A percentile compares a stretch with the other conserved stretches of the same genome.
These are phyloP conservation scores for Drosophila diplacantha DNA, from an alignment of 2,888 invertebrate species.

Conservation along the genomic window DNA sequence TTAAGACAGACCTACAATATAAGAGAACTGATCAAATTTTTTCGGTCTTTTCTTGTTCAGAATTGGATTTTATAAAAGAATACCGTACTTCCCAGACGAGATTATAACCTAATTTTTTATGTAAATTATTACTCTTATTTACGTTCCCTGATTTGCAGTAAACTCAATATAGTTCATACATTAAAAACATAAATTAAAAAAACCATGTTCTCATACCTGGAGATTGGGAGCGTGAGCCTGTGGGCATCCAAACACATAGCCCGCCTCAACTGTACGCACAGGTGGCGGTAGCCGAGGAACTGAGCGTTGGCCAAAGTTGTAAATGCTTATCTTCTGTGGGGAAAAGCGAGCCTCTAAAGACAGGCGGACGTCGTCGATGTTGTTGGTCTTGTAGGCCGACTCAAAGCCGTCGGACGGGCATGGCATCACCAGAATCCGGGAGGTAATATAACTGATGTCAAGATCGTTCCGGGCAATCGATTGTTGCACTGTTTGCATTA, in stretches of 20 bases:
- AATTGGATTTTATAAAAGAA: too few species aligned
- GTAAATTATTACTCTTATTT: too few species aligned
- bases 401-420: conserved; percentile 96
- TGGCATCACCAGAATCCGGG: conserved; percentile 94
- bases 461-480: conserved; percentile 91
- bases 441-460: conserved; percentile 95
- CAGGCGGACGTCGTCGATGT: conserved; percentile 92
- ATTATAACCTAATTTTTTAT: too few species aligned
- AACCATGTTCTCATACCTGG: conserved; percentile 76
- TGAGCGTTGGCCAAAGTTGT: conserved; percentile 83
- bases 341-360: conserved; percentile 88
- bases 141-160: too few species aligned
- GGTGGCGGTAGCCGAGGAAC: conserved; percentile 79
- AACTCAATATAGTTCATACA: too few species aligned
- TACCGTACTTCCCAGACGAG: too few species aligned
- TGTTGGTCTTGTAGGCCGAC: conserved; percentile 93
- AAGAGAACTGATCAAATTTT: background rate
- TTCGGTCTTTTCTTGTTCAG: background rate
- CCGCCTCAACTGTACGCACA: conserved; percentile 82
- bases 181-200: background rate
- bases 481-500: conserved; percentile 97
- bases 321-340: conserved; percentile 87
- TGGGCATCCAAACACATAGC: conserved; percentile 83
- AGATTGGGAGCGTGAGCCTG: conserved; percentile 87
- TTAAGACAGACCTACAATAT: background rate